Evolutionary conservation across 1,140 invertebrate species (phyloP), one percentile per base, ranked within the genome.

Genomic region (Aphelinus certus): DNA sequence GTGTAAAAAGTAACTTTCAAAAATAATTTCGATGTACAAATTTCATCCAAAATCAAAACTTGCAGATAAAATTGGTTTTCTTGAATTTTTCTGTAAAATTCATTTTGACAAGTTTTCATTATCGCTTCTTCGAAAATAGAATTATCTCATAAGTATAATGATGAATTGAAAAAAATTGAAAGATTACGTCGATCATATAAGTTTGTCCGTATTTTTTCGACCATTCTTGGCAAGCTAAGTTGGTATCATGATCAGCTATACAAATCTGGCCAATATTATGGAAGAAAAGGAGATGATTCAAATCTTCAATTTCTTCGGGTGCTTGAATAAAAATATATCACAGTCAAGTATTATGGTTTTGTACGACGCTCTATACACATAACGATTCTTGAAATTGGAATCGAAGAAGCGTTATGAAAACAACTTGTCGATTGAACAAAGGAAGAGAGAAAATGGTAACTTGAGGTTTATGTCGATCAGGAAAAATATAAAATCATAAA

Each of bases 361-460:
- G 55, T 66, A 73, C 49, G 48, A 66, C 43, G 55, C 26, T 49
- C 55, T 66, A 57, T 3, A 53, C 53, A 5, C 43, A n/a, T 67
- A 53, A 60, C 64, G 43, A 56, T 55, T 9, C 49, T 64, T 62
- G 43, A 3, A 58, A 77, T 66, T 60, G 69, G 69, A 71, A 72
- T 83, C 71, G 81, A 84, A 84, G 81, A 83, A 84, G 79, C 80
- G 80, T 75, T 79, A 82, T 83, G 83, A 78, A 79, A 80, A 71
- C 72, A 76, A 80, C 62, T 55, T 7, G 9, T 57, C 48, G 7
- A 57, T 47, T 3, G 58, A 62, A 64, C 4, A 73, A 66, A 58
- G 48, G 58, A 60, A 51, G 46, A 71, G 64, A 43, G 26, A 71
- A 67, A 68, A 74, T 62, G 65, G 63, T 74, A 74, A 74, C 56